A percentile compares a stretch with the other conserved stretches of the same genome.
phyloP scores from a whole-genome alignment of 2,797 vertebrate genomes.

The Falco berigora region DNA sequence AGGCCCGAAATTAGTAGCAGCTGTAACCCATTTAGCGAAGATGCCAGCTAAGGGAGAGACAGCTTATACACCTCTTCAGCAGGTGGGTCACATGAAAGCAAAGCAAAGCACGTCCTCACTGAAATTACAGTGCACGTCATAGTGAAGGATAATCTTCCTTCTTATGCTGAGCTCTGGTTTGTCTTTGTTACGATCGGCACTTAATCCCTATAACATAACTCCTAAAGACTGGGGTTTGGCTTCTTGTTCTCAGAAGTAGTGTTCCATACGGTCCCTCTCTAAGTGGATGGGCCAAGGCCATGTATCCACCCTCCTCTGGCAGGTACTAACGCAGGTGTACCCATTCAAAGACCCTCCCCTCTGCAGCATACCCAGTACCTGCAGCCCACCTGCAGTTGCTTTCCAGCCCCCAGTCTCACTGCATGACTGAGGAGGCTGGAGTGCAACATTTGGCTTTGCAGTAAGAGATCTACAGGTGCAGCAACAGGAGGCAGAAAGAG shows the following conservation, averaged over 20 bases:
- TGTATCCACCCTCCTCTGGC: background rate
- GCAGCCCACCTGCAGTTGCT: background rate
- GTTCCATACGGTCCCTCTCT: background rate
- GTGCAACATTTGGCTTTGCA: background rate
- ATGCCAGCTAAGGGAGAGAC: background rate
- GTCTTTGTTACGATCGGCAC: background rate
- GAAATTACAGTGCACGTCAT: background rate
- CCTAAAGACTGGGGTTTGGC: background rate
- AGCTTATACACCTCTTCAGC: background rate
- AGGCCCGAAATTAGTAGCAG: conserved; percentile 8
- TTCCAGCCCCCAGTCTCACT: background rate
- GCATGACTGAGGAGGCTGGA: background rate
- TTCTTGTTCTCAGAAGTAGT: background rate
- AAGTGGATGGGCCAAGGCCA: background rate
- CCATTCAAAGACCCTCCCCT: background rate
- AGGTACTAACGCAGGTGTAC: background rate
- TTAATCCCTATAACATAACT: background rate
- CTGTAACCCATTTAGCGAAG: background rate
- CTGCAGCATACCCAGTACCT: background rate
- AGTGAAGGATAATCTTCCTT: background rate
- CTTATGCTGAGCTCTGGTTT: background rate
- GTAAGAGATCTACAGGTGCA: background rate
- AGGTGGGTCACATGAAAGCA: background rate
- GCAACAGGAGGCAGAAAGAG: background rate
- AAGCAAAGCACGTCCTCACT: background rate